Evolutionary conservation across 2,888 invertebrate species (phyloP).

Genomic region (Ochropleura leucogaster): DNA sequence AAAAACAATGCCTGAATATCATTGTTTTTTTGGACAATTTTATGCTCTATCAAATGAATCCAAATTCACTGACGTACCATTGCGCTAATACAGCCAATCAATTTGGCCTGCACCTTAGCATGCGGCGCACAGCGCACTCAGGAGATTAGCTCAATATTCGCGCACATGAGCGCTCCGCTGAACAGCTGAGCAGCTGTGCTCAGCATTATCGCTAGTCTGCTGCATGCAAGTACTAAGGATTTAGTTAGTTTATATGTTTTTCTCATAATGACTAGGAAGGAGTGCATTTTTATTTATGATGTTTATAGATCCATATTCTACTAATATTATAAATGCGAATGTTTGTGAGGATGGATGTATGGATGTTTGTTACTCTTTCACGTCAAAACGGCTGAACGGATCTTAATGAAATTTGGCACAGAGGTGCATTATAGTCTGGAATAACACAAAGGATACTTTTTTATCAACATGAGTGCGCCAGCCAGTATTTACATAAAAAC

Average conservation of each 20-base stretch:
- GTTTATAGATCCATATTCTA: not conserved
- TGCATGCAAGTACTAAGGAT: constrained; percentile 14
- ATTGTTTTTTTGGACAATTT: not conserved
- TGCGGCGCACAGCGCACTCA: constrained; percentile 33
- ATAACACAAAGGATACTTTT: too few relatives aligned
- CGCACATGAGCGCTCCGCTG: constrained; percentile 45
- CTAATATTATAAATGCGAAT: too few relatives aligned
- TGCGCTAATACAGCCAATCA: constrained; percentile 7
- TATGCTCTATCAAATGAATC: not conserved
- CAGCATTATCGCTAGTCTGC: constrained; percentile 43
- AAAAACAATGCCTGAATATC: too few relatives aligned
- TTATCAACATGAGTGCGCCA: too few relatives aligned
- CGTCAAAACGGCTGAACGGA: too few relatives aligned
- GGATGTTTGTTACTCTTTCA: too few relatives aligned
- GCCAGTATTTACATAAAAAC: too few relatives aligned
- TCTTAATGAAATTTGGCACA: too few relatives aligned
- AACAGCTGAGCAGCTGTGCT: constrained; percentile 39
- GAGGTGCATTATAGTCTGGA: too few relatives aligned
- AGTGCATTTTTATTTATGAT: too few relatives aligned
- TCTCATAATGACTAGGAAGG: too few relatives aligned
- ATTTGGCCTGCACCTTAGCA: not conserved
- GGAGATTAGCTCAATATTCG: constrained; percentile 49
- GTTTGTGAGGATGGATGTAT: too few relatives aligned
- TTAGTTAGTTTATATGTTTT: constrained; percentile 6
- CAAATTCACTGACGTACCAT: not conserved